Evolutionary conservation across 2,113 vertebrate genomes (phyloP), one percentile per base, ranked within the genome.

Genomic region (Cinclus cinclus): DNA sequence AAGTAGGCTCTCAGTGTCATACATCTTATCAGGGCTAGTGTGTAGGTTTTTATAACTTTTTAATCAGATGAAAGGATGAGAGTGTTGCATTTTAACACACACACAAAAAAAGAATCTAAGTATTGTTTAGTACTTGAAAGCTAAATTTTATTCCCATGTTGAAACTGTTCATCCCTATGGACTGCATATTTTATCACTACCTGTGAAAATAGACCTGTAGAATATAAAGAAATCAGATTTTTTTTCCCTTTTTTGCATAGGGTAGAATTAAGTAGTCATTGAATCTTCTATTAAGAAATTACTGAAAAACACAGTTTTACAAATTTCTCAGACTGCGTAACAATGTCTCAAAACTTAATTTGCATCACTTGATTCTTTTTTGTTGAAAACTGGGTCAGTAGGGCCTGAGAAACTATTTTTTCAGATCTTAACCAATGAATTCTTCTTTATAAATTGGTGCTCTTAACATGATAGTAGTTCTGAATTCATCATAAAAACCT

Each of bases 391-490:
- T 98, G 97, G 98, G 98, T 99, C 98, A 98, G 97, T 98, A 98
- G 98, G 97, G 97, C 97, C 98, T 98, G 98, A 98, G 98, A 98
- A 98, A 98, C 98, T 97, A 97, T 98, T 98, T 98, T 98, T 98
- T 97, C 97, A 97, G 97, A 98, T 98, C 98, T 98, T 97, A 98
- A 98, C 98, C 97, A 97, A 97, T 98, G 98, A 98, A 98, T 98
- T 98, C 98, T 98, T 98, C 98, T 98, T 98, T 98, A 98, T 98
- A 98, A 99, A 98, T 98, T 98, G 98, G 98, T 98, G 98, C 98
- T 98, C 97, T 98, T 98, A 98, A 98, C 98, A 98, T 98, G 98
- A 99, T 98, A 98, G 98, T 98, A 97, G 98, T 98, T 98, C 96
- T 97, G 98, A 98, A 98, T 98, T 98, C 97, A 98, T 98, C 98